phyloP scores from a whole-genome alignment of 2,797 vertebrate species.

The Myotis findleyi region DNA sequence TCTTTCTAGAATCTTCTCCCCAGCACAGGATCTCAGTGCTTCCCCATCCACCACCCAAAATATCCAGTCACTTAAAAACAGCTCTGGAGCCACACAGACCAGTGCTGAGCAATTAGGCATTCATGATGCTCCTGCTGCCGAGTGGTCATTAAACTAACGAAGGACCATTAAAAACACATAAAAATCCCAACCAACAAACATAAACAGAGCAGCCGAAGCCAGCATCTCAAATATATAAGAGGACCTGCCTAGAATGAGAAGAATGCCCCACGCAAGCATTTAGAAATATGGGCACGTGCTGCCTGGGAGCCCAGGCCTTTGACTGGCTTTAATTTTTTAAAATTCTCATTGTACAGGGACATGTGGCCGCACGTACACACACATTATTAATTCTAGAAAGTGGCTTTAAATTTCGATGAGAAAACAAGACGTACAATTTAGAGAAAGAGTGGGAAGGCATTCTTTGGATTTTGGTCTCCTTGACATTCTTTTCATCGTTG shows the following conservation, averaged over 20 bases:
- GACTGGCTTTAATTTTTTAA: background rate
- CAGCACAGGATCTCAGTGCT: background rate
- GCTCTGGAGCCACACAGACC: background rate
- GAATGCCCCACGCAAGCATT: rapidly evolving
- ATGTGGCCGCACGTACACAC: background rate
- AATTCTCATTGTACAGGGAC: background rate
- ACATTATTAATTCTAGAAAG: background rate
- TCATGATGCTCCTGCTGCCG: background rate
- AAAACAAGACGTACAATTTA: background rate
- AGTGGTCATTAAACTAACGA: constrained; percentile 71
- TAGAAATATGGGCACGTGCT: rapidly evolving
- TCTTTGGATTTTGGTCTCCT: background rate
- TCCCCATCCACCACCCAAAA: background rate
- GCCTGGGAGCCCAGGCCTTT: background rate
- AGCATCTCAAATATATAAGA: background rate
- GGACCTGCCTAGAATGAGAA: background rate
- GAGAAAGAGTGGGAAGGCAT: background rate
- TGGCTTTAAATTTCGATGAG: background rate
- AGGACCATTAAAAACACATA: constrained; percentile 71
- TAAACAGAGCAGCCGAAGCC: constrained; percentile 6
- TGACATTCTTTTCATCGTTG: background rate
- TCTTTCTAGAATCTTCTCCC: background rate
- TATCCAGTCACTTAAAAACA: background rate
- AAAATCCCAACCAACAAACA: constrained; percentile 65
- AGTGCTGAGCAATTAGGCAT: constrained; percentile 21